phyloP scores from a whole-genome alignment of 2,888 invertebrate species.

The Sarcophaga caerulescens region DNA sequence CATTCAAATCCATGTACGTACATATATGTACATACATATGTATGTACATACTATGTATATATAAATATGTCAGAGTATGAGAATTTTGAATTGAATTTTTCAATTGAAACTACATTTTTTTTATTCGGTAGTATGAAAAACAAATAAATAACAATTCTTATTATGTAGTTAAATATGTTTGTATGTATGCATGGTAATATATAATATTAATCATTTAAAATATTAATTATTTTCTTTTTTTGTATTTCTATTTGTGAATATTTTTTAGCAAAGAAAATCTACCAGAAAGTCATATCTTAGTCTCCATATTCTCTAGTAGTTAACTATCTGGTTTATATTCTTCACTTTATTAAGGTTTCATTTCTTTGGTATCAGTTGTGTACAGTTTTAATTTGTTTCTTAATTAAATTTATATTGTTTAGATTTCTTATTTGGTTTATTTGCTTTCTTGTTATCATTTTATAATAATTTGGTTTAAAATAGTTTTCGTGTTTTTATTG shows the following conservation, averaged over 20 bases:
- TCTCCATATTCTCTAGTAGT: too few relatives aligned
- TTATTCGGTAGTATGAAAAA: background rate
- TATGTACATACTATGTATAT: too few relatives aligned
- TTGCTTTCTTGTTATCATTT: background rate
- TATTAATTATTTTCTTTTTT: slow-evolving; percentile 29
- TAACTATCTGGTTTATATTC: background rate
- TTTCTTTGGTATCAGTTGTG: slow-evolving; percentile 69
- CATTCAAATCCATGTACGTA: too few relatives aligned
- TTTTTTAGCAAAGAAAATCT: background rate
- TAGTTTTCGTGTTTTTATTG: slow-evolving; percentile 40
- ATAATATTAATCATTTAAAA: slow-evolving; percentile 18
- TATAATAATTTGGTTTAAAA: slow-evolving; percentile 59
- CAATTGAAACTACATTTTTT: background rate
- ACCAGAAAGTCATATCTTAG: background rate
- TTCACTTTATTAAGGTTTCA: slow-evolving; percentile 28
- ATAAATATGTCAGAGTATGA: too few relatives aligned
- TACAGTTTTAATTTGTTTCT: slow-evolving; percentile 37
- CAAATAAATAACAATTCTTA: background rate
- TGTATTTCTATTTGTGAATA: background rate
- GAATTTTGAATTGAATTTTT: background rate
- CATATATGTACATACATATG: too few relatives aligned
- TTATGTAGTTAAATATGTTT: too few relatives aligned
- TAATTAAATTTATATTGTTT: slow-evolving; percentile 5
- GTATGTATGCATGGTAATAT: too few relatives aligned
- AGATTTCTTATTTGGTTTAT: slow-evolving; percentile 45